These are phyloP conservation scores for Pristionchus mayeri DNA, from an alignment of 2,888 invertebrate species.

Conservation along the genomic window DNA sequence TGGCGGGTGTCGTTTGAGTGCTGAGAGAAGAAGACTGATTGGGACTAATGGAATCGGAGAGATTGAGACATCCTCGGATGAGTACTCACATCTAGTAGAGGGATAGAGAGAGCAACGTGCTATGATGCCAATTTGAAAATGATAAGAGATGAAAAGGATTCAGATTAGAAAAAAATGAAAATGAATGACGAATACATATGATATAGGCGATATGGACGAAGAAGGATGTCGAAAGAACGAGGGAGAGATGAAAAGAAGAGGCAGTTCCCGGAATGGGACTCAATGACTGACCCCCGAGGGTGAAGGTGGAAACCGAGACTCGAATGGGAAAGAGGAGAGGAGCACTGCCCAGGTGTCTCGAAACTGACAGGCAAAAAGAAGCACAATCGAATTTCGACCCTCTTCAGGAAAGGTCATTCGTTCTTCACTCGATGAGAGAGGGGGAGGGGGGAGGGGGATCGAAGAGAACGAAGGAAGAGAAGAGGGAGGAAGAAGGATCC, in stretches of 20 bases:
- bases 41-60: background rate
- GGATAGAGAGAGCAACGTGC: too few relatives aligned
- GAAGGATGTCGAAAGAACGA: too few relatives aligned
- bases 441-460: background rate
- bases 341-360: conserved; percentile 16
- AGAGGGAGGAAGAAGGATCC: background rate
- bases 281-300: background rate
- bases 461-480: background rate
- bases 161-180: too few relatives aligned
- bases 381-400: background rate
- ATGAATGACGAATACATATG: background rate
- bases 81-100: too few relatives aligned
- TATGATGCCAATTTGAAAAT: too few relatives aligned
- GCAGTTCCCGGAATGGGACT: background rate
- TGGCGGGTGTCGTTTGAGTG: background rate
- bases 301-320: conserved; percentile 20
- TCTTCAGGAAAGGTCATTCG: conserved; percentile 30
- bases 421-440: background rate
- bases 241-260: background rate
- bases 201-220: too few relatives aligned
- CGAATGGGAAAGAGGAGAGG: background rate
- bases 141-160: too few relatives aligned
- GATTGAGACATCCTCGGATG: too few relatives aligned
- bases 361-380: conserved; percentile 5
- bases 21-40: conserved; percentile 14